Evolutionary conservation across 2,888 invertebrate genomes (phyloP).

Genomic region (Onthophagus sagittarius): DNA sequence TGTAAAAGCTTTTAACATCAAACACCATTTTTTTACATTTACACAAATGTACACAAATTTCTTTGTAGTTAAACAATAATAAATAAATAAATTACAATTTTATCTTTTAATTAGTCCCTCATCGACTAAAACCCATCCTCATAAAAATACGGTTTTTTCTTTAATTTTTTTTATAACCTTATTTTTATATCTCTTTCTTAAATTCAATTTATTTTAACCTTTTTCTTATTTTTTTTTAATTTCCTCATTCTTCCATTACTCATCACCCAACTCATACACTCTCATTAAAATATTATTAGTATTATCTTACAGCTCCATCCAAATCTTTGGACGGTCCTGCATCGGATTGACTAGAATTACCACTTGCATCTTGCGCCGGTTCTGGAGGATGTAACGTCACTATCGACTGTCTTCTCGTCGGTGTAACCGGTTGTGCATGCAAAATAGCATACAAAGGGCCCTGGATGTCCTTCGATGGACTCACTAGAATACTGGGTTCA

Average conservation of each 20-base stretch:
- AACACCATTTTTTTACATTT: too few relatives aligned
- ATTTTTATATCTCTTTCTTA: too few relatives aligned
- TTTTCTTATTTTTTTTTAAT: too few relatives aligned
- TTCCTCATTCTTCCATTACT: background rate
- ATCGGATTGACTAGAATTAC: constrained; percentile 34
- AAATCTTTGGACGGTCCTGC: constrained; percentile 32
- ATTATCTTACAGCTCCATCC: constrained; percentile 34
- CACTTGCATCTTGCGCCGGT: constrained; percentile 15
- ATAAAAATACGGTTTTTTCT: too few relatives aligned
- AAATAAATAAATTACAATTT: too few relatives aligned
- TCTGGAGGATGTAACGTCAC: constrained; percentile 46
- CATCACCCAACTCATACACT: background rate
- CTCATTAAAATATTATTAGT: constrained; percentile 24
- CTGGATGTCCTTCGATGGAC: constrained; percentile 43
- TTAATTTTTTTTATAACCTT: too few relatives aligned
- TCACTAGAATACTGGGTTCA: constrained; percentile 49
- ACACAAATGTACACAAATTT: too few relatives aligned
- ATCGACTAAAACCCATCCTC: too few relatives aligned
- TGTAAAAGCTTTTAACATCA: too few relatives aligned
- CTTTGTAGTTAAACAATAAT: too few relatives aligned
- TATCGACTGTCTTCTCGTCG: constrained; percentile 44
- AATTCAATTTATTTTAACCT: too few relatives aligned
- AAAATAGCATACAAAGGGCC: constrained; percentile 47
- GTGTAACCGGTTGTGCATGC: constrained; percentile 35
- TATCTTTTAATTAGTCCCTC: too few relatives aligned